Conservation (phyloP, 2,113 vertebrate species). For the Psophia crepitans region DNA sequence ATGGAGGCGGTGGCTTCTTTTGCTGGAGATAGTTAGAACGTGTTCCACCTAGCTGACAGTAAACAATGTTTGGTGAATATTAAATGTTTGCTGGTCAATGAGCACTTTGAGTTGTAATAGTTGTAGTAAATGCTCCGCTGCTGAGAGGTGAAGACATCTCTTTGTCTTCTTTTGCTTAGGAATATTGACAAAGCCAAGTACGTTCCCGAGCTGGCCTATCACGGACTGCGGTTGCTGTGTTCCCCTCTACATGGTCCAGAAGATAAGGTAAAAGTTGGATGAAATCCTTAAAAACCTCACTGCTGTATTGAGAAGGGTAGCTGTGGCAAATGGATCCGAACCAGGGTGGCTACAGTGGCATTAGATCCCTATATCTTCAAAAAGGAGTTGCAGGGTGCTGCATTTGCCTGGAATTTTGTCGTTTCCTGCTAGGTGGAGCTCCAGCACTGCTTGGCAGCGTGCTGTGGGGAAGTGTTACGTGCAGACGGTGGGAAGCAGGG, state of each 20-base stretch:
- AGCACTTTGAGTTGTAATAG: background rate
- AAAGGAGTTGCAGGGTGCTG: background rate
- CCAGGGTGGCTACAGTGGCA: background rate
- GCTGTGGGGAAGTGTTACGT: background rate
- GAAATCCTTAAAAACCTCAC: background rate
- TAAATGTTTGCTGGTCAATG: background rate
- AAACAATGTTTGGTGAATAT: background rate
- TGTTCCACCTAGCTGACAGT: background rate
- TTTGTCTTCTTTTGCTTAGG: slow-evolving; percentile 61
- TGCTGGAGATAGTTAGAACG: background rate
- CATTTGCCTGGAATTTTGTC: background rate
- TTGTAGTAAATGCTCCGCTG: background rate
- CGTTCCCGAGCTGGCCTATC: slow-evolving; percentile 85
- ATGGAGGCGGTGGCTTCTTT: background rate
- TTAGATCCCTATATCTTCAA: background rate
- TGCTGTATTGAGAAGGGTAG: background rate
- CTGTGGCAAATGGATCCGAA: background rate
- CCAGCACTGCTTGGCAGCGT: background rate
- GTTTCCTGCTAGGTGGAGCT: slow-evolving; percentile 65
- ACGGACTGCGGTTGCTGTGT: slow-evolving; percentile 82
- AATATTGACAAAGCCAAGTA: slow-evolving; percentile 69
- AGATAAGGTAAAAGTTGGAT: slow-evolving; percentile 76
- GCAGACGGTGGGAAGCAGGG: background rate
- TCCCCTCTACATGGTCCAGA: slow-evolving; percentile 80
- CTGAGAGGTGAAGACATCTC: background rate